Evolutionary conservation across 2,797 vertebrate species (phyloP), one percentile per base, ranked within the genome.

Genomic region (Borostomias antarcticus): DNA sequence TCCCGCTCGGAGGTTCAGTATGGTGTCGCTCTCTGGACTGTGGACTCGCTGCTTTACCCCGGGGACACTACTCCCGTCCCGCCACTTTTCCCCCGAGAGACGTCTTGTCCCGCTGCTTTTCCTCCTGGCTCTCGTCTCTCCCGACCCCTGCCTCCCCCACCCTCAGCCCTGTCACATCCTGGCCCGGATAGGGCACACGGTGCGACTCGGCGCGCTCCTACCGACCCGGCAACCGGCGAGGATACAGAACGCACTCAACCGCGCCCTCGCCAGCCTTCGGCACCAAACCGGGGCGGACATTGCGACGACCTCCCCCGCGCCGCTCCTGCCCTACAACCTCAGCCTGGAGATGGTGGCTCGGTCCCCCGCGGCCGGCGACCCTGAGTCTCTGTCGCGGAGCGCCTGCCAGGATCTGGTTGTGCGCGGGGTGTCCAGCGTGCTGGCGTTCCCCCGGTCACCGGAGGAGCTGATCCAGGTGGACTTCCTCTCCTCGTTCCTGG

Each of bases 391-490:
- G 85, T 91, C 92, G 77, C 90, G 88, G 30, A 93, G 94, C 85
- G 77, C 95, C 57, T 98, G 96, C 80, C 92, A 92, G 83, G 92
- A 93, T 52, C 87, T 98, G 89, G 93, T 90, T 77, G 92, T 90
- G 62, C 92, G 92, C 19, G 95, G 95, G 19, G 94, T 96, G 69
- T 93, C 92, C 23, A 95, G 95, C 2, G 86, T 95, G 69, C 86
- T 98, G n/a, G 95, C 95, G 17, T 96, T 98, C 82, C 96, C 96
- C 15, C 94, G 93, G 64, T 92, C 90, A 75, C 90, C 89, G 47
- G 90, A 91, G 61, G 95, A 98, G 87, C 89, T 97, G 75, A 91
- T 96, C 78, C 95, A 96, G 90, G 82, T 98, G 91, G 95, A 96
- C 74, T 95, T 96, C 85, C 89, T 97, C 78, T 94, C 96, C 26